Evolutionary conservation across 2,797 vertebrate genomes (phyloP).

Genomic region (Heteromormyrus szaboi): DNA sequence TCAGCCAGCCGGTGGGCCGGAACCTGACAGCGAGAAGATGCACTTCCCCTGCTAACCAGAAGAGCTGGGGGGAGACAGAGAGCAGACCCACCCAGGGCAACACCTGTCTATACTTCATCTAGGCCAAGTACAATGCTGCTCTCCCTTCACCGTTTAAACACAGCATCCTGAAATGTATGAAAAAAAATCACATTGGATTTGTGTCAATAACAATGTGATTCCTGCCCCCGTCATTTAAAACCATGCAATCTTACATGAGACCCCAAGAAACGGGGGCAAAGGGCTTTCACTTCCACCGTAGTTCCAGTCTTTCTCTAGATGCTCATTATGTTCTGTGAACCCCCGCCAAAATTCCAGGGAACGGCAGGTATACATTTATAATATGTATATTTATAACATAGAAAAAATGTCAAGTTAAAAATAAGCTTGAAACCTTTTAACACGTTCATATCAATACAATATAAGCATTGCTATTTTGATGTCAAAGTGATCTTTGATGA

Average conservation of each 20-base stretch:
- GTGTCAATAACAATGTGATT: background rate
- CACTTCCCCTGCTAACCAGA: background rate
- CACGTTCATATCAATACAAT: background rate
- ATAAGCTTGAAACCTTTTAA: background rate
- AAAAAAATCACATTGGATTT: background rate
- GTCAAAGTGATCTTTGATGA: background rate
- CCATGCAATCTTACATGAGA: background rate
- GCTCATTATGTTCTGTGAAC: background rate
- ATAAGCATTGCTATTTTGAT: background rate
- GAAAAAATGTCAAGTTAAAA: too few species aligned
- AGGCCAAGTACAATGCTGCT: background rate
- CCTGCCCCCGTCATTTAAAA: background rate
- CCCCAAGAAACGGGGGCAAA: background rate
- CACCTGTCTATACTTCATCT: background rate
- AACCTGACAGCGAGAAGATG: background rate
- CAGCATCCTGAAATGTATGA: background rate
- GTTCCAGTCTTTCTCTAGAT: background rate
- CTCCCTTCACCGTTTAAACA: background rate
- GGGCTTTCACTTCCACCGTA: background rate
- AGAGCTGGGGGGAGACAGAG: background rate
- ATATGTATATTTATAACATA: background rate
- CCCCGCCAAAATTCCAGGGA: background rate
- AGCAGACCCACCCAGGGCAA: background rate
- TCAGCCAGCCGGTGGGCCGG: background rate
- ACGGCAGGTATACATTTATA: background rate